These are phyloP conservation scores for Xiphophorus birchmanni DNA, from an alignment of 2,797 vertebrate species.

Conservation along the genomic window DNA sequence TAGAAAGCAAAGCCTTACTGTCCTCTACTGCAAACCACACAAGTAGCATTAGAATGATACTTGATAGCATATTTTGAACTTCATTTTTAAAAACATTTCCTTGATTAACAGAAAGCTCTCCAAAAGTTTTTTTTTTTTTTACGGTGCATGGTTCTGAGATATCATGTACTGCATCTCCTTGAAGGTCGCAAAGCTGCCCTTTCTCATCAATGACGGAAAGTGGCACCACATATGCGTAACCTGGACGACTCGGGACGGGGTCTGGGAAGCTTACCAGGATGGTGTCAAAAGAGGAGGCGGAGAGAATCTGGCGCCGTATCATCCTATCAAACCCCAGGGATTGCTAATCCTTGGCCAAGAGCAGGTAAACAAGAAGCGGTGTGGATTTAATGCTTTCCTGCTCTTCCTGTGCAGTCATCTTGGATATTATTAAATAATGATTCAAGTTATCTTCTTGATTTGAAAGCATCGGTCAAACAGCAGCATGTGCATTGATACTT, in stretches of 20 bases:
- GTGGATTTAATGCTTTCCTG: not conserved
- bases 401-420: not conserved
- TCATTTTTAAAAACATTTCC: not conserved
- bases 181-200: conserved; percentile 95
- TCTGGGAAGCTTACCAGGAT: conserved; percentile 98
- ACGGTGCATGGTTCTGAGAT: not conserved
- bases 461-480: not conserved
- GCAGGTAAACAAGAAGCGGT: conserved; percentile 82
- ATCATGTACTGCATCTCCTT: not conserved
- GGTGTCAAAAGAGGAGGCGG: conserved; percentile 91
- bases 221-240: conserved; percentile 98
- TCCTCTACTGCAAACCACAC: not conserved
- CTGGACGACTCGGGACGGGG: conserved; percentile 95
- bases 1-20: not conserved
- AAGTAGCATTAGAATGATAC: not conserved
- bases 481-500: not conserved
- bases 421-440: not conserved
- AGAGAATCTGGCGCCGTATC: conserved; percentile 95
- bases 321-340: conserved; percentile 95
- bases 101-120: not conserved
- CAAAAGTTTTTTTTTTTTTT: not conserved
- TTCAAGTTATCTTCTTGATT: not conserved
- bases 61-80: not conserved
- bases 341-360: conserved; percentile 95
- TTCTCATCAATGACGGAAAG: conserved; percentile 94